These are phyloP conservation scores for Cladopsammia gracilis DNA, from an alignment of 64 coral and sea anemone species.

Conservation along the genomic window DNA sequence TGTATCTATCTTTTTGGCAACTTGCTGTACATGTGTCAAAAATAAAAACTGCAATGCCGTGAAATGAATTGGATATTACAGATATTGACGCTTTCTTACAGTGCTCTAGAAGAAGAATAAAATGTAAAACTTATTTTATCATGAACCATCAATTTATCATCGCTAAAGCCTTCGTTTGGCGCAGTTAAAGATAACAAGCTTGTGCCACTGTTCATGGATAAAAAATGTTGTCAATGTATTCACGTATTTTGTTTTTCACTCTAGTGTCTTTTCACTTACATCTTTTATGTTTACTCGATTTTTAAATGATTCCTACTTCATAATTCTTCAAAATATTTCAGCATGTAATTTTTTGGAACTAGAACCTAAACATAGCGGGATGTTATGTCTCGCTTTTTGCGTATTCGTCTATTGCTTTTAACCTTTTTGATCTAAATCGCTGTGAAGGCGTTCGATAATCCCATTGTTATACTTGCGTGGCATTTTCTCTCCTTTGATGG, in stretches of 20 bases:
- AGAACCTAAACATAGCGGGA: background rate
- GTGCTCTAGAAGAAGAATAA: background rate
- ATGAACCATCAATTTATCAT: background rate
- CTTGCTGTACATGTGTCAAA: background rate
- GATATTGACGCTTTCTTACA: background rate
- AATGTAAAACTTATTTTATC: background rate
- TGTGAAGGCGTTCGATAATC: background rate
- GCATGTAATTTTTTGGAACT: background rate
- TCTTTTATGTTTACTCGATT: background rate
- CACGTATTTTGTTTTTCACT: no score
- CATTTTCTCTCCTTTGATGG: background rate
- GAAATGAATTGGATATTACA: background rate
- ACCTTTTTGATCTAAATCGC: background rate
- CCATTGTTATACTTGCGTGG: background rate
- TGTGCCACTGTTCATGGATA: background rate
- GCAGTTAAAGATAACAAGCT: background rate
- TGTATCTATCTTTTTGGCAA: background rate
- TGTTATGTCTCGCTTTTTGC: slow-evolving; percentile 25
- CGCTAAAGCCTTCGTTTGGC: background rate
- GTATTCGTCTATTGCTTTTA: background rate
- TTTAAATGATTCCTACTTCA: background rate
- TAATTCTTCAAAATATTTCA: background rate
- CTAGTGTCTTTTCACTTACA: background rate
- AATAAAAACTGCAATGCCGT: no score
- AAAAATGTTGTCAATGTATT: background rate